Conservation (phyloP, 1,140 invertebrate genomes). For the Brachionus angularis region DNA sequence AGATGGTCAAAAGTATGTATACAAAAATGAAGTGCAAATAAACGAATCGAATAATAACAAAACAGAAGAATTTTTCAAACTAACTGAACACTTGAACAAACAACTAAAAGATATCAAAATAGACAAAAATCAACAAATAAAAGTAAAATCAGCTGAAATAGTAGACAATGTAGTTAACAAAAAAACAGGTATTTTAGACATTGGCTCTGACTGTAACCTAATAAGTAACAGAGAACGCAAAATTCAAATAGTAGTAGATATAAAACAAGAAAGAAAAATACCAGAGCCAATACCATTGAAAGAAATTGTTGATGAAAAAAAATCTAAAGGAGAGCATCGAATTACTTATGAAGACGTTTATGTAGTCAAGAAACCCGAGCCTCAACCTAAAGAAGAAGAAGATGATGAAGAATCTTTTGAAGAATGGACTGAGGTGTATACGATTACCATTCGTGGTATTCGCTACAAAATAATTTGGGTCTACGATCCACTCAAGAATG, state of each 20-base stretch:
- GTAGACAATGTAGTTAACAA: slow-evolving; percentile 1
- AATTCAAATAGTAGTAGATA: slow-evolving; percentile 2
- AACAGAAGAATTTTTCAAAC: background rate
- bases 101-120: background rate
- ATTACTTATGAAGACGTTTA: background rate
- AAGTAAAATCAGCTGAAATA: slow-evolving; percentile 36
- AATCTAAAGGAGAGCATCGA: background rate
- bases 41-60: background rate
- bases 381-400: background rate
- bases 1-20: background rate
- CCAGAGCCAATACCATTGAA: background rate
- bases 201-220: background rate
- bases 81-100: background rate
- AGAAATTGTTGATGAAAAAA: slow-evolving; percentile 2
- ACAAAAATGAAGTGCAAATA: slow-evolving; percentile 28
- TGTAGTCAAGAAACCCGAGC: background rate
- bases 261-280: background rate
- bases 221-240: background rate
- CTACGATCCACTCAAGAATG: slow-evolving; percentile 44
- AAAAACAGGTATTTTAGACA: slow-evolving; percentile 8
- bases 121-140: slow-evolving; percentile 18
- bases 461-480: slow-evolving; percentile 44
- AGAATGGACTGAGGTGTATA: slow-evolving; percentile 43
- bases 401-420: slow-evolving; percentile 40
- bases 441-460: slow-evolving; percentile 15